These are phyloP conservation scores for Pandemis corylana DNA, from an alignment of 2,888 invertebrate species.

Conservation along the genomic window DNA sequence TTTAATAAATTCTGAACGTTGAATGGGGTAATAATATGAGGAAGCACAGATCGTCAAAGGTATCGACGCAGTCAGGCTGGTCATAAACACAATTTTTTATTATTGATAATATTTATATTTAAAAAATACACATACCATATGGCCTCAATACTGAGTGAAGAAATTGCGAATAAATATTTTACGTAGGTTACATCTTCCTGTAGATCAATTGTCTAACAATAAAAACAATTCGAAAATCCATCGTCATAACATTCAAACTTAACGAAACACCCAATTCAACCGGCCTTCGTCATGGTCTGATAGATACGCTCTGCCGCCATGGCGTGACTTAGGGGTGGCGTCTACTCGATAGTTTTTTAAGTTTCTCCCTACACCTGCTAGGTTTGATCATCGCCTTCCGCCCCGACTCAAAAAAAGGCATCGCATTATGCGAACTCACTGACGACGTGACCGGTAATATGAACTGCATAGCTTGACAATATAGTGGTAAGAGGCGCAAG, in stretches of 20 bases:
- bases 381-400: conserved; percentile 19
- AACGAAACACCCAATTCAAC: neutral
- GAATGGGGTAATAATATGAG: too few species aligned
- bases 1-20: too few species aligned
- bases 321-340: neutral
- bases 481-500: neutral
- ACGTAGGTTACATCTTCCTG: too few species aligned
- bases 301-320: neutral
- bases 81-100: too few species aligned
- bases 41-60: too few species aligned
- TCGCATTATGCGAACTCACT: conserved; percentile 19
- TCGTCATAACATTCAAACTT: neutral
- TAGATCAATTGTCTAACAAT: too few species aligned
- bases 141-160: too few species aligned
- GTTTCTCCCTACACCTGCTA: conserved; percentile 11
- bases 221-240: too few species aligned
- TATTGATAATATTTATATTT: too few species aligned
- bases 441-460: conserved; percentile 25
- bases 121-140: too few species aligned
- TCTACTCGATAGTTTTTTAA: neutral
- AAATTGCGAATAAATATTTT: too few species aligned
- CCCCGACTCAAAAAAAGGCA: conserved; percentile 10
- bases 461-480: conserved; percentile 9
- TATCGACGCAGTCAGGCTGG: too few species aligned
- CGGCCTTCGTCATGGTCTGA: neutral